Evolutionary conservation across 2,888 invertebrate species (phyloP).

Genomic region (Thereva nobilitata): DNA sequence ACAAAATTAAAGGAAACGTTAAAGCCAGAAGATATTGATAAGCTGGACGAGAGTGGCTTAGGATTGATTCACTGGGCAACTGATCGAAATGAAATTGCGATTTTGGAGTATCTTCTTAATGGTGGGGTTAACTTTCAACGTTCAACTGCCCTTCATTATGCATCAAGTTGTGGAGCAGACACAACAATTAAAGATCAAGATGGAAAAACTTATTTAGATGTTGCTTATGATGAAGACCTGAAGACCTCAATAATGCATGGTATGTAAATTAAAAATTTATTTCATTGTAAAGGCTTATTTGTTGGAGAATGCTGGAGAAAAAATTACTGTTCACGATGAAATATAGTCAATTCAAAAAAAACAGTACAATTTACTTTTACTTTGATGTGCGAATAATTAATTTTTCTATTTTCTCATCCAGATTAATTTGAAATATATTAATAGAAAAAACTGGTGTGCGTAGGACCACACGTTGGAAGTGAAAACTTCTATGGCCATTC

Average conservation of each 20-base stretch:
- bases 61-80: conserved; percentile 89
- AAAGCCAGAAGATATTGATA: conserved; percentile 57
- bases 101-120: conserved; percentile 66
- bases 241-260: conserved; percentile 3
- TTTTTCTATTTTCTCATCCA: too few relatives aligned
- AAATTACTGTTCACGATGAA: too few relatives aligned
- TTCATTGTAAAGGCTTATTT: too few relatives aligned
- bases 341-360: too few relatives aligned
- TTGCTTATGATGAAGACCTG: conserved; percentile 53
- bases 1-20: conserved; percentile 63
- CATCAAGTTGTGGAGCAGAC: conserved; percentile 78
- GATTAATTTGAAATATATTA: too few relatives aligned
- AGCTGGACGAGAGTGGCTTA: conserved; percentile 77
- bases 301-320: too few relatives aligned
- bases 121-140: conserved; percentile 71
- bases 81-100: conserved; percentile 74
- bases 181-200: conserved; percentile 69
- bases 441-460: too few relatives aligned
- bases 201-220: conserved; percentile 58
- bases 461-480: too few relatives aligned
- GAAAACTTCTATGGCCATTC: too few relatives aligned
- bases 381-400: too few relatives aligned
- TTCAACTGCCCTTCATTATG: conserved; percentile 82
- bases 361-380: too few relatives aligned
- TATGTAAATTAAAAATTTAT: not conserved